Evolutionary conservation across 2,113 vertebrate species (phyloP), one percentile per base, ranked within the genome.

Genomic region (Nannospalax galili): DNA sequence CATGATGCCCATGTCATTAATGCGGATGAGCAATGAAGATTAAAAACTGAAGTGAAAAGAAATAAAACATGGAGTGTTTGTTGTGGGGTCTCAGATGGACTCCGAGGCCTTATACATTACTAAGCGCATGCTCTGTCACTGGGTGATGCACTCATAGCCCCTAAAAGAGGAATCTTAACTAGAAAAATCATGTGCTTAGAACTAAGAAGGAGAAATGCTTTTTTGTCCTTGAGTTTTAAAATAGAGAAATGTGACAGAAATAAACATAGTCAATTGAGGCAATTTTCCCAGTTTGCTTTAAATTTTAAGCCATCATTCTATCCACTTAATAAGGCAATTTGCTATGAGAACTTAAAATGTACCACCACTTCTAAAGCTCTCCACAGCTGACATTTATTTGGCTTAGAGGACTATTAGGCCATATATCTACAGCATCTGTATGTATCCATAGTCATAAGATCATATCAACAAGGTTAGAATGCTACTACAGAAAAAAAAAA

Each of bases 201-300:
- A 88, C 30, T 77, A 81, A 52, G 28, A 32, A 70, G 26, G 37
- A 94, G 52, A 93, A 85, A 58, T 0, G 84, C 5, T 17, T 15
- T 8, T 84, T 52, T 85, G 17, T 86, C 64, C 10, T 35, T 58
- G 4, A 85, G 3, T 78, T 42, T 7, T n/a, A 90, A 28, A 87
- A 60, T 6, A 90, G n/a, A 81, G 42, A 85, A 84, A 93, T 48
- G 8, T 15, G 70, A 94, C 28, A 45, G n/a, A 95, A 85, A 80
- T 10, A 12, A 82, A 64, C 5, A 32, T 15, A 16, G 5, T 58
- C 32, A 80, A 65, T 26, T 11, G 40, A 89, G 22, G 14, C 48
- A 6, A 28, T 28, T 3, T 69, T 10, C 1, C 22, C 1, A 42
- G 17, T 75, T 52, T 92, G 73, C 81, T 60, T n/a, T 88, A 35